Percentiles rank a stretch among this genome's conserved stretches.
phyloP scores from a whole-genome alignment of 2,113 vertebrate genomes.

The Aegotheles bennettii region DNA sequence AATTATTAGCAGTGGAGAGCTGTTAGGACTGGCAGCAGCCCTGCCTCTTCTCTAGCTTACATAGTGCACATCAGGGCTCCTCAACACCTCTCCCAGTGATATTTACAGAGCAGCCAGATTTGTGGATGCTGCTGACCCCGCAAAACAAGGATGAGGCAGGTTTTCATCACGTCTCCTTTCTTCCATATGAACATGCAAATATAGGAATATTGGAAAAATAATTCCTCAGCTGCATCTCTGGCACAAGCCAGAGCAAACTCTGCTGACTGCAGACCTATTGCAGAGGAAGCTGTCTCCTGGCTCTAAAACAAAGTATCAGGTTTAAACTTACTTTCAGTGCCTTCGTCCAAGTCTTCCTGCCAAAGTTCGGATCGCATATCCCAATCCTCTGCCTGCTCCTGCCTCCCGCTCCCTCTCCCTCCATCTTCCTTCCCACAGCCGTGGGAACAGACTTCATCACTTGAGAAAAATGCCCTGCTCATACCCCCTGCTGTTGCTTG shows the following conservation, averaged over 20 bases:
- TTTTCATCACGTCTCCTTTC: background rate
- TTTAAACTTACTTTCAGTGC: background rate
- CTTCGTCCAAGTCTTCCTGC: background rate
- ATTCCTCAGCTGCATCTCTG: background rate
- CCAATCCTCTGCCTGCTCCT: background rate
- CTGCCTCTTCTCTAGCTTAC: background rate
- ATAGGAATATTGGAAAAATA: background rate
- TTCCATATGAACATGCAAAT: background rate
- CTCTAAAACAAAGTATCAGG: background rate
- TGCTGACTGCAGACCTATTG: background rate
- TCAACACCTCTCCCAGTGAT: background rate
- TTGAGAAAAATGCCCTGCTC: conserved; percentile 64
- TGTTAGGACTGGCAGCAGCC: background rate
- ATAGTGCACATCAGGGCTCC: background rate
- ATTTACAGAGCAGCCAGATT: background rate
- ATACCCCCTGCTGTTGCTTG: conserved; percentile 47
- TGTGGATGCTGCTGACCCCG: background rate
- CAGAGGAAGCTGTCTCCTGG: background rate
- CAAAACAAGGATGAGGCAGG: background rate
- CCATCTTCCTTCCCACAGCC: conserved; percentile 31
- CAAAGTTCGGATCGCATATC: background rate
- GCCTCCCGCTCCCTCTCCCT: background rate
- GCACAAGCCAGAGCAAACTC: background rate
- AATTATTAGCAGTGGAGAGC: background rate
- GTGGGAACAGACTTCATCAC: conserved; percentile 61